phyloP scores from a whole-genome alignment of 1,140 invertebrate species.

The Rhopalosiphum padi region DNA sequence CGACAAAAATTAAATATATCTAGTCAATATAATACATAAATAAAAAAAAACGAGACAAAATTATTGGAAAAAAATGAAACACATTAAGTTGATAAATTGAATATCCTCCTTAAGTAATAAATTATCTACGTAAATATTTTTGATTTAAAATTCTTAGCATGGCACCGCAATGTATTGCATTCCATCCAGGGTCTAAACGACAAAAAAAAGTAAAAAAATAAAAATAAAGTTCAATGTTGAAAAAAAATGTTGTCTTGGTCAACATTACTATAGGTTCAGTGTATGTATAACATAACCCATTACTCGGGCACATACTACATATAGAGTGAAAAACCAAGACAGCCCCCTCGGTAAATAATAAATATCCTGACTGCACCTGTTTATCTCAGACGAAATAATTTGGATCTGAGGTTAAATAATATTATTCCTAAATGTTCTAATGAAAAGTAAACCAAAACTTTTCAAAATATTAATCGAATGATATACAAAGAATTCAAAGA shows the following conservation, averaged over 20 bases:
- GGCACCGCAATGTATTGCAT: too few species aligned
- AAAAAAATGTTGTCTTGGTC: neutral
- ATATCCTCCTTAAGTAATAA: neutral
- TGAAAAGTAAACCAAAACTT: neutral
- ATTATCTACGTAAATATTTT: neutral
- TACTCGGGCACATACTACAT: too few species aligned
- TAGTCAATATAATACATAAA: neutral
- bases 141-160: neutral
- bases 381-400: neutral
- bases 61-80: neutral
- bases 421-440: neutral
- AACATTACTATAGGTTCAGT: neutral
- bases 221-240: neutral
- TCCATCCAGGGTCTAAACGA: neutral
- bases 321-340: too few species aligned
- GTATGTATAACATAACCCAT: neutral
- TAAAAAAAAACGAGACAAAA: neutral
- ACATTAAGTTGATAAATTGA: neutral
- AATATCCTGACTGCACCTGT: neutral
- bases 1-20: neutral
- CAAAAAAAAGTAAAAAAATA: neutral
- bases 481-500: neutral
- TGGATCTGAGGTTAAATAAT: neutral
- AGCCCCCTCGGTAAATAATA: neutral
- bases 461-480: neutral